Evolutionary conservation across 1,140 invertebrate species (phyloP), one percentile per base, ranked within the genome.

Genomic region (Apis florea): DNA sequence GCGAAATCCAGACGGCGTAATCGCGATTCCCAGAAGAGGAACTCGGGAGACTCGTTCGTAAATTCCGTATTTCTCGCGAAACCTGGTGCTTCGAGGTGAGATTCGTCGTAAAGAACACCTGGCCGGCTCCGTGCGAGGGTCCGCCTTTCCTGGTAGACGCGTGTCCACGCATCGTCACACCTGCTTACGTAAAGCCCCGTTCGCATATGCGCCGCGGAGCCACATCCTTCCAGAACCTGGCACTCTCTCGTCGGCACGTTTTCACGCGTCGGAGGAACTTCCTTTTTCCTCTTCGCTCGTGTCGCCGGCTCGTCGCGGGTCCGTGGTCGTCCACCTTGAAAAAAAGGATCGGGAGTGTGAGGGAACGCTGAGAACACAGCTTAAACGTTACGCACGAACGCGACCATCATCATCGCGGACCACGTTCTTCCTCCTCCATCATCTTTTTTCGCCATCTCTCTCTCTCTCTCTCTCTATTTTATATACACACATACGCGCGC

Each of bases 111-210:
- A 93, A 92, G 88, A 90, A 91, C 91, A 92, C 92, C 91, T 92
- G 92, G 87, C 83, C 81, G 80, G 69, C 73, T 84, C 73, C 83
- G 85, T 82, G 80, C 76, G 81, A 86, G 85, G 77, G 77, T 75
- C 68, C 79, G 79, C 69, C 86, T 90, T 93, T 92, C 92, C 90
- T 89, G 90, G 92, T 92, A 92, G 90, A 93, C 90, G 92, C 92
- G 92, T 93, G 93, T 93, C 91, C 90, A 84, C 88, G 92, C 93
- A 93, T 93, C 92, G 92, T 93, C 92, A 93, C 92, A 93, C 93
- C 91, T 93, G 92, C 92, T 93, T 93, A 92, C 89, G 90, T 75
- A 89, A 92, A 91, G 87, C 83, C 90, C 82, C 84, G 85, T 85
- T 72, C 85, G 82, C 88, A 86, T 89, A 87, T 86, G 86, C 86